Evolutionary conservation across 2,888 invertebrate genomes (phyloP).

Genomic region (Eulithis testata): DNA sequence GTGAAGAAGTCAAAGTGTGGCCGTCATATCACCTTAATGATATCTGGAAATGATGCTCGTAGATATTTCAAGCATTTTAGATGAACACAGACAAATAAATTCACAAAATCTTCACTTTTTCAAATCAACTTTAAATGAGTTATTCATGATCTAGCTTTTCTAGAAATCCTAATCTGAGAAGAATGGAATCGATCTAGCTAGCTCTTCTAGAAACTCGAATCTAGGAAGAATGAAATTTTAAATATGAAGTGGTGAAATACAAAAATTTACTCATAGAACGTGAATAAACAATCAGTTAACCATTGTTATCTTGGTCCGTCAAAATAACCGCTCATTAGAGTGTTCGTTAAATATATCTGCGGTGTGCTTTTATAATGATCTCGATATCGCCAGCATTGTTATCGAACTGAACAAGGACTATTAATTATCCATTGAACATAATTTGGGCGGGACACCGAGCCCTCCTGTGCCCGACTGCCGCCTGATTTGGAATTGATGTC

Average conservation of each 20-base stretch:
- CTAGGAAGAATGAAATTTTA: not conserved
- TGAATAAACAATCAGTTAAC: constrained; percentile 9
- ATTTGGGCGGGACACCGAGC: constrained; percentile 76
- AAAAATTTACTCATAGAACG: not conserved
- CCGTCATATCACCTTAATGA: constrained; percentile 34
- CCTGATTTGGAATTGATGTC: constrained; percentile 64
- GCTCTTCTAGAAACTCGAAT: no score
- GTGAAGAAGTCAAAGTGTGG: constrained; percentile 47
- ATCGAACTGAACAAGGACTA: constrained; percentile 74
- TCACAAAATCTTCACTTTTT: no score
- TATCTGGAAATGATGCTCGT: no score
- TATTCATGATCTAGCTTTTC: no score
- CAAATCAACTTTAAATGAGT: no score
- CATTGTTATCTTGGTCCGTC: constrained; percentile 15
- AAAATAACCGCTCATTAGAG: constrained; percentile 42
- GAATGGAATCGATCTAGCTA: not conserved
- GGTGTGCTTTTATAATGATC: constrained; percentile 66
- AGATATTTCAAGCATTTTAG: no score
- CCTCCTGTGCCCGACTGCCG: constrained; percentile 64
- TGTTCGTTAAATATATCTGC: constrained; percentile 37
- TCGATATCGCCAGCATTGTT: constrained; percentile 71
- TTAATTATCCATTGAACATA: constrained; percentile 84
- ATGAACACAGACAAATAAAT: no score
- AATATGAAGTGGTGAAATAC: not conserved
- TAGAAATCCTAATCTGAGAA: not conserved